phyloP scores from a whole-genome alignment of 2,113 vertebrate species.

The Colinus virginianus region DNA sequence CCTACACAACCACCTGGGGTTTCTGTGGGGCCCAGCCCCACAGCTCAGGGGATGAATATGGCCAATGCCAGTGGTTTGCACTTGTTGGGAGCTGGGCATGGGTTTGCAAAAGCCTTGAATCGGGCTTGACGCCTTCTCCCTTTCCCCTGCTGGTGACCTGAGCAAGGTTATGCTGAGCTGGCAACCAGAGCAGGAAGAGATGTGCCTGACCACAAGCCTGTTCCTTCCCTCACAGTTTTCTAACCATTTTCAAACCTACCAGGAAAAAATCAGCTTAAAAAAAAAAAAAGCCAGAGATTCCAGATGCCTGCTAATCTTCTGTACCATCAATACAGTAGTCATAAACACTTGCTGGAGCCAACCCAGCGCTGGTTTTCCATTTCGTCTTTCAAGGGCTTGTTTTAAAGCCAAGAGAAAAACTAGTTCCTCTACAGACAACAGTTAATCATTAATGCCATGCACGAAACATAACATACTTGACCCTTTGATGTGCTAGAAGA shows the following conservation, averaged over 20 bases:
- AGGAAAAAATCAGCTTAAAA: background rate
- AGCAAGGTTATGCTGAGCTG: slow-evolving; percentile 11
- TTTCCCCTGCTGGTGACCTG: background rate
- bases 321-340: background rate
- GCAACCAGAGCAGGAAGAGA: slow-evolving; percentile 28
- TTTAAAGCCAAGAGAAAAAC: slow-evolving; percentile 6
- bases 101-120: background rate
- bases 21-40: background rate
- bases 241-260: background rate
- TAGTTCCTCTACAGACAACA: slow-evolving; percentile 1
- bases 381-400: background rate
- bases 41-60: background rate
- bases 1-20: background rate
- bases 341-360: background rate
- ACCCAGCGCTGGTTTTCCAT: background rate
- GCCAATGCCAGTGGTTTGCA: background rate
- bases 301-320: slow-evolving; percentile 30
- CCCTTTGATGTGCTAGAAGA: background rate
- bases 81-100: background rate
- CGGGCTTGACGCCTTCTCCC: background rate
- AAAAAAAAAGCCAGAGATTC: background rate
- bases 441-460: slow-evolving; percentile 43
- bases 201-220: background rate
- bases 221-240: background rate
- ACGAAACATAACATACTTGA: background rate